Conservation (phyloP, 1,140 invertebrate species). For the Hyles euphorbiae region DNA sequence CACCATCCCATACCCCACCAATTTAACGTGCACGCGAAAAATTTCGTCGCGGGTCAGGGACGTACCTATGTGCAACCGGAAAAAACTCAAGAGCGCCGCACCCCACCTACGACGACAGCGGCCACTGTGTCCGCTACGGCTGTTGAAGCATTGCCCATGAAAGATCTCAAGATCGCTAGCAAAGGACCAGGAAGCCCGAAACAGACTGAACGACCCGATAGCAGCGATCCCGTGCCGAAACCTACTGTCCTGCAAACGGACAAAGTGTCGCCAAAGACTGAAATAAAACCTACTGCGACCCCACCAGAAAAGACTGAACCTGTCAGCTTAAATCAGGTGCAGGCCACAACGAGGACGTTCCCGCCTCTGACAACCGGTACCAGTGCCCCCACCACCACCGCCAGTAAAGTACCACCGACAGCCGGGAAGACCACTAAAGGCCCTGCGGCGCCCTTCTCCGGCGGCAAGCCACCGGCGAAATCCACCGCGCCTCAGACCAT, state of each 20-base stretch:
- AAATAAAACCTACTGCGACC: slow-evolving; percentile 44
- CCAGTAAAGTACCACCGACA: slow-evolving; percentile 43
- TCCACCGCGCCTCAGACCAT: slow-evolving; percentile 52
- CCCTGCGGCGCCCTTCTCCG: slow-evolving; percentile 55
- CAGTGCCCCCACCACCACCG: slow-evolving; percentile 24
- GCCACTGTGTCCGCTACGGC: slow-evolving; percentile 31
- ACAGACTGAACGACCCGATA: slow-evolving; percentile 36
- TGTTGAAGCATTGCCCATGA: slow-evolving; percentile 60
- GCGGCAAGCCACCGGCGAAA: slow-evolving; percentile 50
- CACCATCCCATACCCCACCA: slow-evolving; percentile 60
- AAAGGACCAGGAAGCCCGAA: slow-evolving; percentile 62
- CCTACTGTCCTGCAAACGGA: slow-evolving; percentile 3
- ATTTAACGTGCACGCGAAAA: slow-evolving; percentile 73
- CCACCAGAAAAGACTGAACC: slow-evolving; percentile 41
- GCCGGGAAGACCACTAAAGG: slow-evolving; percentile 53
- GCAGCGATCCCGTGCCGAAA: slow-evolving; percentile 17
- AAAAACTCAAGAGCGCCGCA: slow-evolving; percentile 51
- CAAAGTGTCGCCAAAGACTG: slow-evolving; percentile 13
- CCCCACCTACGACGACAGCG: slow-evolving; percentile 27
- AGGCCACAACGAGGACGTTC: slow-evolving; percentile 40
- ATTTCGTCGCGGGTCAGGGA: slow-evolving; percentile 65
- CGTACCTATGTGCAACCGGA: slow-evolving; percentile 47
- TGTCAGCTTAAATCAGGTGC: slow-evolving; percentile 20
- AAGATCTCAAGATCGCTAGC: slow-evolving; percentile 64
- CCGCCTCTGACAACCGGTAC: slow-evolving; percentile 25